phyloP scores from a whole-genome alignment of 2,113 vertebrate genomes.

The Syrrhaptes paradoxus region DNA sequence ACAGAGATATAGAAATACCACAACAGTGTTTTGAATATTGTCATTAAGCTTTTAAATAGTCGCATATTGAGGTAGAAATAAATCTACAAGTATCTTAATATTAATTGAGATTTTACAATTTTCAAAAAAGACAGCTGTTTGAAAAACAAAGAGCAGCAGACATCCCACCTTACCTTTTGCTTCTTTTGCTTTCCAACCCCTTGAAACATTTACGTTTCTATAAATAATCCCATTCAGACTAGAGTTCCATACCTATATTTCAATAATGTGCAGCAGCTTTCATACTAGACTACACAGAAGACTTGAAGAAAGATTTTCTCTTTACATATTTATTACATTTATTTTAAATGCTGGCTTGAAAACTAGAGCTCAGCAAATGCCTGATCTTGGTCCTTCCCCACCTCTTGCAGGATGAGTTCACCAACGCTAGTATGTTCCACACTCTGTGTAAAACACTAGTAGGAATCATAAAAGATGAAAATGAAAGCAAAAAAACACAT shows the following conservation, averaged over 20 bases:
- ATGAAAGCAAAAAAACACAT: rapidly evolving
- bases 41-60: background rate
- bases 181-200: background rate
- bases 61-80: background rate
- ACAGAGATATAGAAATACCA: background rate
- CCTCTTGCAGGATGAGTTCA: background rate
- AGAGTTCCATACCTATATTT: constrained; percentile 17
- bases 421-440: background rate
- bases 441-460: background rate
- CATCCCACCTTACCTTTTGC: background rate
- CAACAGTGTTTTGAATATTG: background rate
- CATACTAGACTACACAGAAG: background rate
- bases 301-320: background rate
- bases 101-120: background rate
- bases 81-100: background rate
- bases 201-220: background rate
- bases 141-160: background rate
- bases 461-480: background rate
- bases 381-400: background rate
- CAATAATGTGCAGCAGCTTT: constrained; percentile 2
- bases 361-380: background rate
- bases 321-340: background rate
- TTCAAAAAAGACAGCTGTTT: constrained; percentile 4
- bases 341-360: background rate
- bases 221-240: background rate